Evolutionary conservation across 1,140 invertebrate genomes (phyloP), one percentile per base, ranked within the genome.

Genomic region (Nixonia krombeini): DNA sequence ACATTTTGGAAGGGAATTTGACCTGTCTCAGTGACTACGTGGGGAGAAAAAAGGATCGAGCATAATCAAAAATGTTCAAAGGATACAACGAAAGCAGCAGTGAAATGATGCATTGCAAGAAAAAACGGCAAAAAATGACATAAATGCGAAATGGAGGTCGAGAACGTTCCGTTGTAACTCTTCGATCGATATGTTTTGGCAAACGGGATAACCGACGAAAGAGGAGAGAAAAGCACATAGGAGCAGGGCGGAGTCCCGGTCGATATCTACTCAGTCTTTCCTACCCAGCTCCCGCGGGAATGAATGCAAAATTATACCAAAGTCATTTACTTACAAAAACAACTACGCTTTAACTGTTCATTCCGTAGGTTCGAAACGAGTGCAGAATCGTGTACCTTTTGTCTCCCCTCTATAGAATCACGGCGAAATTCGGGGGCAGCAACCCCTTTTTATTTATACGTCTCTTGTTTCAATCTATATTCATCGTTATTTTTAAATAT

Each of bases 241-340:
- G 40, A 57, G 61, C 58, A 74, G 72, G 64, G 66, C 61, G 55
- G 67, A 62, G 70, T 67, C 63, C 61, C 57, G 64, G 73, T 76
- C 73, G 62, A 74, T 76, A 76, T 74, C 64, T 58, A 71, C 73
- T 64, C 55, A 51, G 55, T 55, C 31, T 69, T 38, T 46, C 46
- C 40, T 58, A 61, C 61, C 50, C 62, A 59, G 35, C 58, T 64
- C 64, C 51, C 50, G 53, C 44, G 63, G 49, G 63, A 59, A 42
- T 49, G 50, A 55, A 37, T 55, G 51, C 55, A 52, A 67, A 67
- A 67, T 67, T 67, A 67, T 59, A 67, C 56, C 42, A 56, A 45
- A 42, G 55, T 59, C 63, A 56, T 67, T 67, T 59, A 67, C 63
- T 67, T 67, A 67, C 59, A 56, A 56, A 67, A 67, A 67, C 50